Evolutionary conservation across 1,140 invertebrate species (phyloP), one percentile per base, ranked within the genome.

Genomic region (Eriosoma lanigerum): DNA sequence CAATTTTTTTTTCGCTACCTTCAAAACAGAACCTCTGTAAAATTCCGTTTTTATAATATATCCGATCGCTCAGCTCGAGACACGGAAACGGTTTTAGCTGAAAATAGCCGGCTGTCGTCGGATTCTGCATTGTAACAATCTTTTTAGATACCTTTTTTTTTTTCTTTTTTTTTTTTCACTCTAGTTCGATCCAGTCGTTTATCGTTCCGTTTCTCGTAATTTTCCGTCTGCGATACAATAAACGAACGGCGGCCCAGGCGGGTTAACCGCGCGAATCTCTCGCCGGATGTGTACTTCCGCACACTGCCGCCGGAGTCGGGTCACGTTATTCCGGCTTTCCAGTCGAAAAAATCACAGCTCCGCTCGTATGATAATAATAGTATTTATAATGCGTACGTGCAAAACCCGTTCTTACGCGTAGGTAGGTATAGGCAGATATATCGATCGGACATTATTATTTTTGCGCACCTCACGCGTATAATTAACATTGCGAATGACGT

Each of bases 241-340:
- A 73, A 73, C 48, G 52, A 73, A 15, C 26, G 50, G 50, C 9
- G 19, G 29, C 5, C 17, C 6, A 6, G 4, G 0, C 26, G 9
- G 26, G 26, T 26, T 29, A 21, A 19, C 26, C n/a, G n/a, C 10
- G 15, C 26, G 48, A 26, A 50, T 9, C 46, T 46, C 21, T 50
- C 44, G 24, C n/a, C 70, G 24, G 17, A 50, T 52, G 52, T 29
- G 9, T 29, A 26, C 15, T 54, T 13, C 46, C 9, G 38, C 38
- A 6, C 62, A 3, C 38, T n/a, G n/a, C n/a, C n/a, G 38, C 38
- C 0, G n/a, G 19, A 32, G 52, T 73, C 70, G 32, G 50, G 70
- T 73, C 70, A 73, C 70, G 70, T 73, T 54, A 24, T 73, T 46
- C 44, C 66, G 66, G 64, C 38, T 68, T 73, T 73, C 70, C 70